Base-by-base conservation (phyloP, 2,888 invertebrate species). In the Synergus gifuensis region DNA sequence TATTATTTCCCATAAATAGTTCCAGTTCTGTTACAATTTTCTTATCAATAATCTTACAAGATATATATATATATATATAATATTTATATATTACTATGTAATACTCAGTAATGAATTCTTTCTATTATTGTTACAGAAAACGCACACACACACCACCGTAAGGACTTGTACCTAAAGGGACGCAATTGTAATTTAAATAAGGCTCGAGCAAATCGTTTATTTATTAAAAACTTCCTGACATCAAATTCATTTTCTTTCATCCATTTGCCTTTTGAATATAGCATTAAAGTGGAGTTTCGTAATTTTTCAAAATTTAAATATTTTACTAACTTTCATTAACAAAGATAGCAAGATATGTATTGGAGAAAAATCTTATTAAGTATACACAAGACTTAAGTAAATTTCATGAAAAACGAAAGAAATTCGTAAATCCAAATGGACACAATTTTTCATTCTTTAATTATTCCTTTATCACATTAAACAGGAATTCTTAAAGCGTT, bases 161-260 rank as follows among this genome's bases (percentile, higher is more conserved):
- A 85, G 87, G 86, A 88, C 81, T 67, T 82, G 79, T 77, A 82
- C 77, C 78, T 81, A 81, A 79, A 85, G 86, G 89, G 89, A 89
- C 89, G 89, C 89, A 90, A 89, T 89, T 83, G 81, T 85, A 88
- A 85, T 80, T 84, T 80, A 64, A 62, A 77, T 63, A 40, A 63
- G 63, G 64, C 60, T 18, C 16, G 44, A 64, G 40, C 12, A 58
- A 18, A 77, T 60, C 36, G 49, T 49, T 7, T 49, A 7, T 49
- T 16, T 49, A 49, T 4, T 5, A n/a, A 54, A 54, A 54, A n/a
- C n/a, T n/a, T n/a, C 7, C n/a, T 54, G n/a, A 9, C 54, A n/a
- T n/a, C 54, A 54, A 54, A 54, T 5, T n/a, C 1, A 54, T 54
- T n/a, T 54, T 54, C 4, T 12, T 7, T 49, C 16, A 16, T 58